Conservation (phyloP, 2,797 vertebrate species). For the Crax fasciolata region DNA sequence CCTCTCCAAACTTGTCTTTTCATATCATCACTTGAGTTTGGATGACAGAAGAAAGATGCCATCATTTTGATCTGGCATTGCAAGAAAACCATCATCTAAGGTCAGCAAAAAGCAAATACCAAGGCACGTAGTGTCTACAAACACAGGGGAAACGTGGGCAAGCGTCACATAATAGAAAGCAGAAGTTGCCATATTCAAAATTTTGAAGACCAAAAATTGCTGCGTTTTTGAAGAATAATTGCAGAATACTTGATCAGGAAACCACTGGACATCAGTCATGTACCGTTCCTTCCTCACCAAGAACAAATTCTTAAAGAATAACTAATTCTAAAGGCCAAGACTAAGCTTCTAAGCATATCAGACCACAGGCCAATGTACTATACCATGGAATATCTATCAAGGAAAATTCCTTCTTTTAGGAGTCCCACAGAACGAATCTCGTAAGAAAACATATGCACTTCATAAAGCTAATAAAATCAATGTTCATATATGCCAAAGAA, state of each 20-base stretch:
- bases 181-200: not conserved
- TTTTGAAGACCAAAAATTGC: not conserved
- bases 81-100: not conserved
- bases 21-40: not conserved
- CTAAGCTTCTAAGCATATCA: not conserved
- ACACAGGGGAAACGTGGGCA: not conserved
- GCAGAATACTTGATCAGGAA: not conserved
- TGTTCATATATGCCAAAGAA: not conserved
- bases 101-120: not conserved
- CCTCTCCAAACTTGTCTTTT: not conserved
- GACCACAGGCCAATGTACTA: not conserved
- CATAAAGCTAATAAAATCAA: not conserved
- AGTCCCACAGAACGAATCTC: not conserved
- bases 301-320: not conserved
- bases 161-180: not conserved
- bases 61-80: not conserved
- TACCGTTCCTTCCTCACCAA: fast-evolving
- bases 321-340: not conserved
- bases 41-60: not conserved
- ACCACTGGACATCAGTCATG: not conserved
- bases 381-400: not conserved
- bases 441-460: not conserved
- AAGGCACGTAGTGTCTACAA: not conserved
- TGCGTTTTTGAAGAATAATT: not conserved
- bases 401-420: not conserved